phyloP scores from a whole-genome alignment of 2,797 vertebrate species.

The Molossus alvarezi region DNA sequence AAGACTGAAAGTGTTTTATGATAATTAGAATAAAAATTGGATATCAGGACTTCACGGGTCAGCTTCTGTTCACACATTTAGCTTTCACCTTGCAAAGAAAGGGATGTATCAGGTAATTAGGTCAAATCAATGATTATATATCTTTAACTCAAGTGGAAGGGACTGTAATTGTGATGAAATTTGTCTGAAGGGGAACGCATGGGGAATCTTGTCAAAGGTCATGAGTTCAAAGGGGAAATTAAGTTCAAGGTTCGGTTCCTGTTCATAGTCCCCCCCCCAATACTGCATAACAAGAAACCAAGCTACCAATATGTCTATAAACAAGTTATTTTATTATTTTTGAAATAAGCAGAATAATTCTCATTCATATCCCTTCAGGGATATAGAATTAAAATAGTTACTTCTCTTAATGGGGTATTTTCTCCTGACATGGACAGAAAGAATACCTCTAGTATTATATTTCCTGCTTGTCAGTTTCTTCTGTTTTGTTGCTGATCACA shows the following conservation, averaged over 20 bases:
- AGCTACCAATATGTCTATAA: constrained; percentile 85
- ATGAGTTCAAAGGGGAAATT: constrained; percentile 92
- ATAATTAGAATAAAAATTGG: constrained; percentile 91
- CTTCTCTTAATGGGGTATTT: constrained; percentile 81
- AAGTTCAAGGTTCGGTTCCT: constrained; percentile 93
- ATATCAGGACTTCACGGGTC: constrained; percentile 93
- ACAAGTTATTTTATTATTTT: constrained; percentile 86
- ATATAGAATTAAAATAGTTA: constrained; percentile 86
- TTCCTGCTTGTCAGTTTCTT: constrained; percentile 77
- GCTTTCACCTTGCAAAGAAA: constrained; percentile 92
- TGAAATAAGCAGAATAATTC: constrained; percentile 60
- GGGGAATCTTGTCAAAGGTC: constrained; percentile 91
- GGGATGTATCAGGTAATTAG: constrained; percentile 92
- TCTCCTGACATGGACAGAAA: constrained; percentile 80
- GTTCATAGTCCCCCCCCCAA: constrained; percentile 85
- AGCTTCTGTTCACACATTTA: constrained; percentile 90
- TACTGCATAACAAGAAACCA: constrained; percentile 67
- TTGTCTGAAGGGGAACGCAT: constrained; percentile 91
- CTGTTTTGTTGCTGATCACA: constrained; percentile 78
- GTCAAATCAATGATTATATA: constrained; percentile 92
- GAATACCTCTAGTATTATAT: constrained; percentile 71
- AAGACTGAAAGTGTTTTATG: constrained; percentile 87
- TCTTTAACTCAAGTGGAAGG: constrained; percentile 91
- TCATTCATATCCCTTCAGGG: constrained; percentile 83
- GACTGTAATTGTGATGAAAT: constrained; percentile 92